Evolutionary conservation across 2,113 vertebrate genomes (phyloP).

Genomic region (Brachionichthys hirsutus): DNA sequence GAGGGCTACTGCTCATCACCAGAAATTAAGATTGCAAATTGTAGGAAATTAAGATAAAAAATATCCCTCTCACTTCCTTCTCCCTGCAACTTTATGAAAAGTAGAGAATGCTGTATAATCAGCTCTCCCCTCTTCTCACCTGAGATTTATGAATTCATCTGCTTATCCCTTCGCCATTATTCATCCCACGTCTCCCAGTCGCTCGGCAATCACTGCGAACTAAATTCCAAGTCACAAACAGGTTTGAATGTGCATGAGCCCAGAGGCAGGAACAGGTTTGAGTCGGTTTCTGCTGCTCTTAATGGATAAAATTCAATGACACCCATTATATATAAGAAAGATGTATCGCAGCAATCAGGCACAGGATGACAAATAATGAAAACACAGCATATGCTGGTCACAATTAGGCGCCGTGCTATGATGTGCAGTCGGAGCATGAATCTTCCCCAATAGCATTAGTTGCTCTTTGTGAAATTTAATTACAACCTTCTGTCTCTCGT

Average conservation of each 20-base stretch:
- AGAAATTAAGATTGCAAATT: too few species aligned
- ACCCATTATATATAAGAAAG: neutral
- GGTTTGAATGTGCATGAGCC: constrained; percentile 8
- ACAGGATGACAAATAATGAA: neutral
- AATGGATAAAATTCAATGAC: neutral
- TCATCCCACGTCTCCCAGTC: neutral
- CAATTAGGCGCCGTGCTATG: neutral
- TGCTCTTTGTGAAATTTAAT: neutral
- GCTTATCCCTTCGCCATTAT: neutral
- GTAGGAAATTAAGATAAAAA: too few species aligned
- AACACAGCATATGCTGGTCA: constrained; percentile 6
- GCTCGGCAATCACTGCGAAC: constrained; percentile 2
- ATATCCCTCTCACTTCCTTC: too few species aligned
- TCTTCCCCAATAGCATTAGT: constrained; percentile 10
- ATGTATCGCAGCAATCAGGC: neutral
- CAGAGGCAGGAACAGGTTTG: neutral
- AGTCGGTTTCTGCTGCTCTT: neutral
- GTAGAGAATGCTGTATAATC: too few species aligned
- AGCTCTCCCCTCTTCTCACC: too few species aligned
- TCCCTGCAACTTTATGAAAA: too few species aligned
- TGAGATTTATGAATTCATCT: neutral
- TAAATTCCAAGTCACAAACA: constrained; percentile 3
- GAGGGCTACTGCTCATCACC: too few species aligned
- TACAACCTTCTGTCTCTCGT: neutral
- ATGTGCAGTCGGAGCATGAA: constrained; percentile 1